Base-by-base conservation (phyloP, 30 jellyfish, hydroid and myxozoan species). In the Turritopsis rubra region DNA sequence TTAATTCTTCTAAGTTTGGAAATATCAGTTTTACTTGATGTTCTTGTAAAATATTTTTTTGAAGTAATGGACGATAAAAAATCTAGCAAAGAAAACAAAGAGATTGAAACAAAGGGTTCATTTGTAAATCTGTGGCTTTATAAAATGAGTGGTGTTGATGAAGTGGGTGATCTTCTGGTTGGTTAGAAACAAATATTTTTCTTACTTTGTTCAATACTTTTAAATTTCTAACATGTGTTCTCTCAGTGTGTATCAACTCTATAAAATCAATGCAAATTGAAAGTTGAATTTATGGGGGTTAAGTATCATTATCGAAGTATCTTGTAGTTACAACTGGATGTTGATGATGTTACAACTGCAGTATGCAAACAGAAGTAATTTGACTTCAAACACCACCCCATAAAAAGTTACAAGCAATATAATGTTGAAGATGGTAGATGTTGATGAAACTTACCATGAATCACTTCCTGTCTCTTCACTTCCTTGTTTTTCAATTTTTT, bases 391-490 rank as follows among this genome's bases (percentile, higher is more conserved):
- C n/a, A n/a, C n/a, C n/a, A n/a, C n/a, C n/a, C n/a, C n/a, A n/a
- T n/a, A n/a, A n/a, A n/a, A n/a, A n/a, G n/a, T n/a, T n/a, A n/a
- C n/a, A n/a, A n/a, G n/a, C n/a, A n/a, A n/a, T n/a, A n/a, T n/a
- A n/a, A n/a, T n/a, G n/a, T n/a, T n/a, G n/a, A n/a, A n/a, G n/a
- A 13, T 41, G 60, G 60, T 41, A 41, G 60, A 41, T 13, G 5
- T 5, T 41, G 60, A 41, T 41, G 60, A 21, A 24, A 65, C 96
- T 25, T 71, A 93, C 99, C 99, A 71, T 88, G 99, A 52, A 93
- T 93, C 74, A 93, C 99, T 79, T 93, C 99, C 80, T 93, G 99
- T 65, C 99, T 91, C 79, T 93, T 93, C 31, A 93, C 87, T 76
- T 93, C 99, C 83, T 93, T 93, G 75, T 71, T 86, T 86, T 93